A percentile compares a stretch with the other conserved stretches of the same genome.
These are phyloP conservation scores for Pitta sordida DNA, from an alignment of 2,113 vertebrate species.

Conservation along the genomic window DNA sequence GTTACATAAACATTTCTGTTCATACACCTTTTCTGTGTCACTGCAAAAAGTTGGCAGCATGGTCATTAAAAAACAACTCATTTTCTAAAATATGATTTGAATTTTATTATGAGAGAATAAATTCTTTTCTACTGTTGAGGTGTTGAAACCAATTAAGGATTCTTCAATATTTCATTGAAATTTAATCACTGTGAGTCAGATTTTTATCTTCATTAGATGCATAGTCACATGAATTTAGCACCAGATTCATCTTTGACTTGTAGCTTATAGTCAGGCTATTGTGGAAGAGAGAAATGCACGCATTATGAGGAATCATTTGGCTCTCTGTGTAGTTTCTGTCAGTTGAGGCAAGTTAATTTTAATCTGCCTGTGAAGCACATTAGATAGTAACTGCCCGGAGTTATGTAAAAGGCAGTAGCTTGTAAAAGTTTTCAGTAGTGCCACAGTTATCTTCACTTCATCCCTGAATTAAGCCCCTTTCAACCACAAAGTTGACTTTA, in stretches of 20 bases:
- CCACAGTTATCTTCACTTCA: background rate
- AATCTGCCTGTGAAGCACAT: background rate
- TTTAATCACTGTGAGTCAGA: background rate
- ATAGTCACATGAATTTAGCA: constrained; percentile 1
- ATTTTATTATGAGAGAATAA: constrained; percentile 33
- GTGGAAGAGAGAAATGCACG: background rate
- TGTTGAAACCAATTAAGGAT: constrained; percentile 25
- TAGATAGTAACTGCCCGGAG: background rate
- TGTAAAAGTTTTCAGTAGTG: background rate
- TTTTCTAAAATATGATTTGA: constrained; percentile 17
- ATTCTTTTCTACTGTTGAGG: background rate
- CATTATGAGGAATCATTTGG: background rate
- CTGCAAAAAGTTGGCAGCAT: background rate
- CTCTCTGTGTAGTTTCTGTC: background rate
- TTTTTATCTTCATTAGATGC: background rate
- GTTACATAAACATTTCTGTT: background rate
- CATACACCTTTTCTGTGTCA: background rate
- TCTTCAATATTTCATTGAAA: constrained; percentile 33
- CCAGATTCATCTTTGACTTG: background rate
- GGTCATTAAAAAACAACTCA: background rate
- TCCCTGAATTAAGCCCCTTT: background rate
- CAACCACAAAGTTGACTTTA: background rate
- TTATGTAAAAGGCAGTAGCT: background rate
- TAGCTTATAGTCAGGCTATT: background rate
- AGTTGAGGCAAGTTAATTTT: background rate